Conservation (phyloP, 2,113 vertebrate species). For the Scartelaos histophorus region DNA sequence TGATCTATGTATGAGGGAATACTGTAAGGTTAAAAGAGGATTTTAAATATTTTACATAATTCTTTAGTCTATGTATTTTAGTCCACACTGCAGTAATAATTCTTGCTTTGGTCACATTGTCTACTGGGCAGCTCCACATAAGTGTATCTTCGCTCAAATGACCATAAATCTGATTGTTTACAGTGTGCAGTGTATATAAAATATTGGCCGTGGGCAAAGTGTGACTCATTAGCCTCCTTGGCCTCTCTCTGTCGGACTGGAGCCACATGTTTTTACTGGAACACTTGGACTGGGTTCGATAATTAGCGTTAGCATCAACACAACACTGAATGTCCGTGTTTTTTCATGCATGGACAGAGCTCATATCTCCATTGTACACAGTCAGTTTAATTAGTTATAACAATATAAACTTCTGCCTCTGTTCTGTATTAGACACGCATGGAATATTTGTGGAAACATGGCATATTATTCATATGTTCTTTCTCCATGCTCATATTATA, state of each 20-base stretch:
- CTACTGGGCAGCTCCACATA: neutral
- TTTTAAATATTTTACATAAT: too few species aligned
- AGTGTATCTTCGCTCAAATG: neutral
- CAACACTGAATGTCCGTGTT: neutral
- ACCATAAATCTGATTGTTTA: slow-evolving; percentile 12
- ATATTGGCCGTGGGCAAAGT: neutral
- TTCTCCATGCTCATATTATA: slow-evolving; percentile 26
- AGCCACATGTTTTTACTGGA: slow-evolving; percentile 30
- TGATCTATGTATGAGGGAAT: too few species aligned
- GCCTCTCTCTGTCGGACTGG: slow-evolving; percentile 8
- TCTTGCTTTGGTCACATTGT: too few species aligned
- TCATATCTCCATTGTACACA: neutral
- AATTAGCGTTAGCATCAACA: slow-evolving; percentile 12
- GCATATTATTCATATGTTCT: slow-evolving; percentile 13
- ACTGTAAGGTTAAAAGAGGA: too few species aligned
- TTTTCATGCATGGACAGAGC: slow-evolving; percentile 2
- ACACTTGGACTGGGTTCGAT: slow-evolving; percentile 9
- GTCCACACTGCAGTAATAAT: too few species aligned
- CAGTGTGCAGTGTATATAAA: neutral
- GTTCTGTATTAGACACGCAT: slow-evolving; percentile 5
- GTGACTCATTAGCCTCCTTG: slow-evolving; percentile 10
- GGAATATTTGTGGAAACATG: slow-evolving; percentile 2
- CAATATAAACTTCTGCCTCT: neutral
- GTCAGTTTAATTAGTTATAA: slow-evolving; percentile 15
- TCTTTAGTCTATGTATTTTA: too few species aligned